Base-by-base conservation (phyloP, 1,140 invertebrate genomes). In the Drosophila tropicalis region DNA sequence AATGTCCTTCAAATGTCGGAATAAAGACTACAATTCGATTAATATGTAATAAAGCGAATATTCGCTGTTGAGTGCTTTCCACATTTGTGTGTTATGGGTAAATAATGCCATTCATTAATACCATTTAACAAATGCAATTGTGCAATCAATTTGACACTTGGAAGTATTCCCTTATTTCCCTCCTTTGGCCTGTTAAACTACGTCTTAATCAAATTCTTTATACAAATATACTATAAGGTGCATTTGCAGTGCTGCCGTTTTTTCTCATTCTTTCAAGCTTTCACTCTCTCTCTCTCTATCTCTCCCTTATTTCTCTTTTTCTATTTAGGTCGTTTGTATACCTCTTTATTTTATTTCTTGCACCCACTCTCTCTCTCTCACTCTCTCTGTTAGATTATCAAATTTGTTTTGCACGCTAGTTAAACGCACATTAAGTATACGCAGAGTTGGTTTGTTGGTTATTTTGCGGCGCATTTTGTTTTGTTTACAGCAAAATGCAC, bases 141-240 rank as follows among this genome's bases (percentile, higher is more conserved):
- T 65, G 73, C 77, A 87, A 87, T 83, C 76, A 87, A 82, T 80
- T 79, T 70, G 80, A 83, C 84, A 83, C 76, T 86, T 86, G 83
- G 71, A 69, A 69, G 65, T 60, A 44, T 64, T 67, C 62, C 61
- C 63, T 62, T 12, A 17, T 39, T 32, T 17, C 39, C 54, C 25
- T 12, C 22, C 13, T 9, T 13, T 13, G 29, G 10, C 25, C 25
- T 56, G 54, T 56, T 36, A 39, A 58, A 58, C 56, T 58, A 19
- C 56, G 56, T 58, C 56, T 58, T 58, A 36, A 58, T 34, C 56
- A 39, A 58, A 17, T 54, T 64, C 22, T 22, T 6, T 51, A 51
- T 51, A 12, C 44, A 39, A 39, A 39, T 39, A 22, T 51, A 12
- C 44, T 22, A 51, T 19, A 58, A 58, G 56, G 56, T 58, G 56